These are phyloP conservation scores for Oxycera nigricornis DNA, from an alignment of 2,888 invertebrate genomes.

Conservation along the genomic window DNA sequence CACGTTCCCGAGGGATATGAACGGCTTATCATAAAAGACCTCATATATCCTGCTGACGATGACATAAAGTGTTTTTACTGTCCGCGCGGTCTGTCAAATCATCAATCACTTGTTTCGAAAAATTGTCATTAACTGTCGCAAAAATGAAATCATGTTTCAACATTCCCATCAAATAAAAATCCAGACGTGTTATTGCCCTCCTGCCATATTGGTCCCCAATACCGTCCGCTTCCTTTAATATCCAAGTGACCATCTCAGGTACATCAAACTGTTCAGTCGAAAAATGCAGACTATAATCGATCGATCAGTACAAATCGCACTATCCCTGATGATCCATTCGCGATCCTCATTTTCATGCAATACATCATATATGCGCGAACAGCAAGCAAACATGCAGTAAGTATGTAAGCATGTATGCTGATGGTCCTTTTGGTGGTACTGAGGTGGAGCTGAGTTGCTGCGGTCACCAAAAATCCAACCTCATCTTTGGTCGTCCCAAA, in stretches of 20 bases:
- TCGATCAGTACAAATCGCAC: slow-evolving; percentile 20
- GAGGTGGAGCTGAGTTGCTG: too few species aligned
- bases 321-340: slow-evolving; percentile 30
- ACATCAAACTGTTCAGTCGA: background rate
- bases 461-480: slow-evolving; percentile 31
- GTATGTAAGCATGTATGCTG: background rate
- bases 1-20: slow-evolving; percentile 15
- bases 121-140: slow-evolving; percentile 36
- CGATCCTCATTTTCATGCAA: slow-evolving; percentile 28
- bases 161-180: slow-evolving; percentile 37
- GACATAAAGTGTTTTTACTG: slow-evolving; percentile 41
- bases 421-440: background rate
- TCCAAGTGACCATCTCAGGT: background rate
- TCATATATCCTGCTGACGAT: slow-evolving; percentile 27
- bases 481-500: slow-evolving; percentile 9
- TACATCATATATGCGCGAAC: slow-evolving; percentile 1
- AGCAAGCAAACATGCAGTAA: background rate
- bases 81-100: slow-evolving; percentile 32
- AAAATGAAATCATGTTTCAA: slow-evolving; percentile 40
- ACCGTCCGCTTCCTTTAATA: background rate
- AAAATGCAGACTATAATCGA: slow-evolving; percentile 5
- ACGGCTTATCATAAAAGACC: slow-evolving; percentile 35
- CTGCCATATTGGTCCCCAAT: background rate
- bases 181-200: slow-evolving; percentile 34
- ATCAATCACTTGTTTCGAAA: slow-evolving; percentile 37